Conservation (phyloP, 2,113 vertebrate species). For the Petromus typicus region DNA sequence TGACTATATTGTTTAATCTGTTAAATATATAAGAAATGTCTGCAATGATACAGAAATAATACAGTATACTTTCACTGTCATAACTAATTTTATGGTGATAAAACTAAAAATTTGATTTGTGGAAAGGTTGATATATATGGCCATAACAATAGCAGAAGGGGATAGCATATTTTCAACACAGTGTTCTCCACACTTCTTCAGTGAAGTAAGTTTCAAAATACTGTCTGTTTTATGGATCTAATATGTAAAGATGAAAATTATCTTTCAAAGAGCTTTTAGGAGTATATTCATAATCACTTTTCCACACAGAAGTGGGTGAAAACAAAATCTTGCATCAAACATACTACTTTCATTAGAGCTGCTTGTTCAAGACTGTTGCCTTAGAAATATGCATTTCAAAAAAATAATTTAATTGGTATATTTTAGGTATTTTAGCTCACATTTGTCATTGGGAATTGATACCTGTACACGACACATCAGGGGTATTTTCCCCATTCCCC, state of each 20-base stretch:
- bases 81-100: slow-evolving; percentile 61
- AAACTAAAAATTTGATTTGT: slow-evolving; percentile 73
- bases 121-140: slow-evolving; percentile 72
- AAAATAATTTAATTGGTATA: too few relatives aligned
- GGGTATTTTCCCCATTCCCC: too few relatives aligned
- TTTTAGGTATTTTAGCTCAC: too few relatives aligned
- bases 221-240: neutral
- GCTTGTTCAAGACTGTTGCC: neutral
- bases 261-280: neutral
- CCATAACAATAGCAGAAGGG: slow-evolving; percentile 63
- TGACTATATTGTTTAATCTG: slow-evolving; percentile 55
- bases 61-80: slow-evolving; percentile 66
- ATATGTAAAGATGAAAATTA: neutral
- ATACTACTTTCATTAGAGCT: neutral
- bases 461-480: too few relatives aligned
- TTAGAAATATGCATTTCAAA: neutral
- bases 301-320: neutral
- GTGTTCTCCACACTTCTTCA: slow-evolving; percentile 56
- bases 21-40: slow-evolving; percentile 69
- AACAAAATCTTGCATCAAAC: neutral
- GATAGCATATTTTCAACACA: slow-evolving; percentile 71
- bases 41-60: slow-evolving; percentile 74
- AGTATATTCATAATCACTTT: neutral
- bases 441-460: too few relatives aligned
- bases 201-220: neutral